Base-by-base conservation (phyloP, 2,113 vertebrate species). In the Hyperoodon ampullatus region DNA sequence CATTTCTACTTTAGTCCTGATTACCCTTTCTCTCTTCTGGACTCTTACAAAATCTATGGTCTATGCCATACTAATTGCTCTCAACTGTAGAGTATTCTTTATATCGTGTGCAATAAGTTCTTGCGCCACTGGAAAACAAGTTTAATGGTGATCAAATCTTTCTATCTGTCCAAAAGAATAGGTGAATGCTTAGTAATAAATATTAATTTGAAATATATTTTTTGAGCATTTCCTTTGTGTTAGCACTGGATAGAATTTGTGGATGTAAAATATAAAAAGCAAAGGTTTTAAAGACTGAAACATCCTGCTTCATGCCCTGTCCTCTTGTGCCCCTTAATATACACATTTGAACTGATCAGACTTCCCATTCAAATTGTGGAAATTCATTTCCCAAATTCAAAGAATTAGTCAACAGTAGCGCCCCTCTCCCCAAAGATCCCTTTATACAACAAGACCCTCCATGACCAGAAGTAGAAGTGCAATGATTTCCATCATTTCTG, bases 311-410 rank as follows among this genome's bases (percentile, higher is more conserved):
- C 30, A 94, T 28, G 26, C 0, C 70, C 92, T 84, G 47, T 21
- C 82, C 60, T 85, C 18, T 28, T 83, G 10, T 21, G 74, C 3
- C 30, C 65, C 61, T 96, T 72, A 94, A 74, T 55, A 83, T 30
- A 90, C 12, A 88, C 9, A 60, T 8, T 72, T 39, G 35, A 68
- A 82, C 11, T 50, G 33, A 94, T 96, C 26, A 95, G 47, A 97
- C 72, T 55, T 87, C 72, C 65, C 28, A 92, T 86, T 50, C 8
- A 4, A 66, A 92, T 26, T 84, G 47, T 96, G 47, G 94, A 97
- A 39, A 39, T 10, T 14, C 74, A 95, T 90, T 97, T 95, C 66
- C 70, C 88, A 94, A 96, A 78, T 88, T 35, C 88, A 96, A 96
- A 96, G 24, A 90, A 91, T 58, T 47, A 81, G 88, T 94, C 19